A percentile compares a stretch with the other conserved stretches of the same genome.
phyloP scores from a whole-genome alignment of 1,140 invertebrate species.

The Eumeta japonica region DNA sequence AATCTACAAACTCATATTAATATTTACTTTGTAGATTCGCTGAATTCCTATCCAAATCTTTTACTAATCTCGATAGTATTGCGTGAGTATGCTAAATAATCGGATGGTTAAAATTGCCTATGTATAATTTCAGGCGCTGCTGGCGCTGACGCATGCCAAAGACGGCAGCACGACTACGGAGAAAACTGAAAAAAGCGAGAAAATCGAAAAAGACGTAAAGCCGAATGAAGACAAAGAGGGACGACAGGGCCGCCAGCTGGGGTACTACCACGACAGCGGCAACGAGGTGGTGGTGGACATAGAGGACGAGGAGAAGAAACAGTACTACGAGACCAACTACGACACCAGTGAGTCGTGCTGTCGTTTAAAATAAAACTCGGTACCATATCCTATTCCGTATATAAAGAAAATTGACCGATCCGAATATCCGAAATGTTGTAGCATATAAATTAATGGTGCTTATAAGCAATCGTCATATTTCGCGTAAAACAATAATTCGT shows the following conservation, averaged over 20 bases:
- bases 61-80: no score
- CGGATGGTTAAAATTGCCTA: neutral
- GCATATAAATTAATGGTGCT: no score
- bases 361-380: neutral
- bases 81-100: no score
- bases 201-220: constrained; percentile 5
- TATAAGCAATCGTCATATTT: no score
- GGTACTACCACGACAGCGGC: constrained; percentile 18
- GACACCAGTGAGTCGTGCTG: constrained; percentile 61
- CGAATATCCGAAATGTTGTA: no score
- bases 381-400: constrained; percentile 12
- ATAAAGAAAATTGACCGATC: no score
- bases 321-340: constrained; percentile 70
- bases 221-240: constrained; percentile 1
- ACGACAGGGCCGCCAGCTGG: constrained; percentile 15
- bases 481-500: no score
- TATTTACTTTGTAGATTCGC: no score
- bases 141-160: constrained; percentile 32
- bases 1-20: no score
- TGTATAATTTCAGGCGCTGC: constrained; percentile 28
- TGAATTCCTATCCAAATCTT: no score
- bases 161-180: constrained; percentile 25
- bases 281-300: constrained; percentile 64
- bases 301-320: constrained; percentile 66
- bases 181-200: constrained; percentile 7